Evolutionary conservation across 2,797 vertebrate genomes (phyloP).

Genomic region (Podarcis siculus): DNA sequence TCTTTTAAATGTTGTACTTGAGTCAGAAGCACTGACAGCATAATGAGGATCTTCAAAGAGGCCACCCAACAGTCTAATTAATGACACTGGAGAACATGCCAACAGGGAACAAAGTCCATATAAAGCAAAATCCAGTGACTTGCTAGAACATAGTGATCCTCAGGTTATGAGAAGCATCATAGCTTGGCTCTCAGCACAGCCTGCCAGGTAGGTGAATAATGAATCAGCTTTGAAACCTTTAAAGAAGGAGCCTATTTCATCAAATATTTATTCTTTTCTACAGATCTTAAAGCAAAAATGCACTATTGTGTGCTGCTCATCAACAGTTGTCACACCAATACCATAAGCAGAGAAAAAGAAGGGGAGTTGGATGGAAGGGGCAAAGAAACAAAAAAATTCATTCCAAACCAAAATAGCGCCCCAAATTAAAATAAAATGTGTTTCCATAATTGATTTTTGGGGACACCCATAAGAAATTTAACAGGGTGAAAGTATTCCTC

Average conservation of each 20-base stretch:
- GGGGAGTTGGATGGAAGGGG: too few relatives aligned
- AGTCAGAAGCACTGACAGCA: not conserved
- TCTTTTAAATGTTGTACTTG: not conserved
- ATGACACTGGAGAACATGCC: not conserved
- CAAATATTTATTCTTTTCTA: not conserved
- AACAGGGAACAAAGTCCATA: not conserved
- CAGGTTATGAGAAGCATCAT: not conserved
- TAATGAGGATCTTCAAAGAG: not conserved
- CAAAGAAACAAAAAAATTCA: not conserved
- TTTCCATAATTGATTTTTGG: not conserved
- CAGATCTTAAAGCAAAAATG: not conserved
- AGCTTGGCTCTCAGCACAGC: not conserved
- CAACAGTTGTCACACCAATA: not conserved
- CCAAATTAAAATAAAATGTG: not conserved
- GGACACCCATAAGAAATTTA: not conserved
- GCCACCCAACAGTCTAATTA: not conserved
- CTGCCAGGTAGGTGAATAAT: not conserved
- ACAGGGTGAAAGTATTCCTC: not conserved
- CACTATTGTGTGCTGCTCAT: not conserved
- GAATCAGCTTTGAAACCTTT: not conserved
- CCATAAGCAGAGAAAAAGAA: not conserved
- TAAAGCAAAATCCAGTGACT: not conserved
- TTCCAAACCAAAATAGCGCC: not conserved
- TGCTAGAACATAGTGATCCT: not conserved
- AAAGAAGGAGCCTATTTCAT: not conserved